Base-by-base conservation (phyloP, 2,113 vertebrate species). In the Quiscalus mexicanus region DNA sequence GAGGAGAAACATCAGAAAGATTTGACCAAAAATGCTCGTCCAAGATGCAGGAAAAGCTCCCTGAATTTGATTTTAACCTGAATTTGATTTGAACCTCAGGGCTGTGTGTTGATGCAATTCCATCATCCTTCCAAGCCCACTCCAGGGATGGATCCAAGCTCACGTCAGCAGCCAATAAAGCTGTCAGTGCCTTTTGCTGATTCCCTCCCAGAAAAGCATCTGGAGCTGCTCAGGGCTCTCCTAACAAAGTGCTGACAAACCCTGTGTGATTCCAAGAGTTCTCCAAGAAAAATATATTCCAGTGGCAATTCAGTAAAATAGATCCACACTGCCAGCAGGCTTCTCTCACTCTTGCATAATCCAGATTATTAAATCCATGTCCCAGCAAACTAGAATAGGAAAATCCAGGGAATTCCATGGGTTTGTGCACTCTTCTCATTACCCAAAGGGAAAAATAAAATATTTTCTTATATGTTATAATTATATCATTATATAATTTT, bases 171-270 rank as follows among this genome's bases (percentile, higher is more conserved):
- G 63, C 42, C 91, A 93, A 74, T 96, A 27, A 97, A 97, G 92
- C 35, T 95, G 56, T 59, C n/a, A 16, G 56, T 28, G 64, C 39
- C 58, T 83, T 95, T 67, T 86, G 45, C 90, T 4, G 42, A 74
- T 85, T 95, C 95, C 75, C 93, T 96, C 95, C 75, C 93, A 80
- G 68, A 77, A 88, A 96, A 97, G 93, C 94, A 96, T 82, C 96
- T 97, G 93, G 82, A 74, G 64, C 70, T 93, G 33, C 89, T 90
- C 53, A 17, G 87, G 73, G 47, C 52, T 55, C 71, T 92, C 37
- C 31, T 23, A 77, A 95, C 10, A 7, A 97, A 97, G 89, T 17
- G 35, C 80, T 97, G 90, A 96, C 91, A 96, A 79, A 93, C 79
- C 44, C 84, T 14, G 8, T 25, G 17, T 9, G 56, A 24, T 10